phyloP scores from a whole-genome alignment of 2,113 vertebrate species.

The Clupea harengus region DNA sequence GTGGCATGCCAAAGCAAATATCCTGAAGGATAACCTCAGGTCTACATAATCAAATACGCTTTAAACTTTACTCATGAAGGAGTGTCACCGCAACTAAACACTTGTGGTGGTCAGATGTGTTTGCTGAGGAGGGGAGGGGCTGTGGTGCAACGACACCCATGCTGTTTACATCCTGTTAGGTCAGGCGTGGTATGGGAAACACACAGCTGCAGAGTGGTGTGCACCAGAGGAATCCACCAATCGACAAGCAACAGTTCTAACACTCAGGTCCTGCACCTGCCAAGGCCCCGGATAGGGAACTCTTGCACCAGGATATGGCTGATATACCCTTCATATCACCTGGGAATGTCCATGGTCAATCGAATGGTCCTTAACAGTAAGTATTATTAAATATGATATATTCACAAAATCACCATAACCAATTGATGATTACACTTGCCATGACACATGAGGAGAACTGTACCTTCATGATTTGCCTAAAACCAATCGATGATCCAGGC shows the following conservation, averaged over 20 bases:
- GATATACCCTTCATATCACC: background rate
- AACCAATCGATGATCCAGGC: background rate
- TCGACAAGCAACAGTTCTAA: background rate
- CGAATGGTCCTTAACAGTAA: background rate
- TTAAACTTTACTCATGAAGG: background rate
- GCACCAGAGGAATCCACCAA: conserved; percentile 13
- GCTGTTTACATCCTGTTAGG: conserved; percentile 54
- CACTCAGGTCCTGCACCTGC: background rate
- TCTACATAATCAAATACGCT: background rate
- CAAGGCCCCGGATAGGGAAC: background rate
- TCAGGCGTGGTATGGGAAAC: conserved; percentile 38
- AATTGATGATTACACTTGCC: background rate
- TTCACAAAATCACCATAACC: background rate
- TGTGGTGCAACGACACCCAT: conserved; percentile 45
- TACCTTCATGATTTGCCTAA: background rate
- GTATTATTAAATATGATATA: background rate
- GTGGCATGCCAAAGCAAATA: background rate
- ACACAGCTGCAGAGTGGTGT: conserved; percentile 33
- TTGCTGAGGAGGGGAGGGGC: conserved; percentile 48
- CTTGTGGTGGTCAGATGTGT: conserved; percentile 31
- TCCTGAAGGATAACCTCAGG: background rate
- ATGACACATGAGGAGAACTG: no score
- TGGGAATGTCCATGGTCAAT: background rate
- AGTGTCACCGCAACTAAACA: background rate
- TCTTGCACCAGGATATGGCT: background rate